Evolutionary conservation across 2,113 vertebrate genomes (phyloP).

Genomic region (Ameiurus melas): DNA sequence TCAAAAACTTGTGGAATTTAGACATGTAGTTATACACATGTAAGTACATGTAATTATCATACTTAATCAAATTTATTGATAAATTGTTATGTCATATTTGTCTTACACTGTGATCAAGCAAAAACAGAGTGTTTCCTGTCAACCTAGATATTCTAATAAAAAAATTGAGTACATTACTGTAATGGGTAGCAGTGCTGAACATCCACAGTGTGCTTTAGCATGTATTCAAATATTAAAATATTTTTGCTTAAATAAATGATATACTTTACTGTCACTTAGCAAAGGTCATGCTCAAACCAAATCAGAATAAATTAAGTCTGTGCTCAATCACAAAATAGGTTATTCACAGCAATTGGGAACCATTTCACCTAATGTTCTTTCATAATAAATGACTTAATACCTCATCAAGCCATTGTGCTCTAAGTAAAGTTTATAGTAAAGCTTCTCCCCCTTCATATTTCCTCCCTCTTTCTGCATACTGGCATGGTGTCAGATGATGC

Average conservation of each 20-base stretch:
- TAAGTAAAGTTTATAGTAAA: background rate
- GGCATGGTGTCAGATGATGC: slow-evolving; percentile 27
- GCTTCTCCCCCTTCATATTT: background rate
- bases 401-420: slow-evolving; percentile 8
- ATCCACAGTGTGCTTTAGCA: background rate
- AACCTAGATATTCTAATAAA: background rate
- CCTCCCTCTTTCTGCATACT: slow-evolving; percentile 6
- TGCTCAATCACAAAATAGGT: background rate
- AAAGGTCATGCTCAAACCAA: background rate
- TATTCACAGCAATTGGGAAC: background rate
- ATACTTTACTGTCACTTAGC: background rate
- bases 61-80: background rate
- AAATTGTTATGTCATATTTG: background rate
- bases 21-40: background rate
- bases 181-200: background rate
- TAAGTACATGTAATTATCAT: background rate
- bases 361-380: background rate
- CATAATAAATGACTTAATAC: slow-evolving; percentile 2
- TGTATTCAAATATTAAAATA: background rate
- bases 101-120: background rate
- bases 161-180: background rate
- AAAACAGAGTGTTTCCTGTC: background rate
- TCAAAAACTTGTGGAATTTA: background rate
- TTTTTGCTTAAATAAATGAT: background rate
- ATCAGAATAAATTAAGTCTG: background rate